phyloP scores from a whole-genome alignment of 2,797 vertebrate genomes.

The Urophycis tenuis region DNA sequence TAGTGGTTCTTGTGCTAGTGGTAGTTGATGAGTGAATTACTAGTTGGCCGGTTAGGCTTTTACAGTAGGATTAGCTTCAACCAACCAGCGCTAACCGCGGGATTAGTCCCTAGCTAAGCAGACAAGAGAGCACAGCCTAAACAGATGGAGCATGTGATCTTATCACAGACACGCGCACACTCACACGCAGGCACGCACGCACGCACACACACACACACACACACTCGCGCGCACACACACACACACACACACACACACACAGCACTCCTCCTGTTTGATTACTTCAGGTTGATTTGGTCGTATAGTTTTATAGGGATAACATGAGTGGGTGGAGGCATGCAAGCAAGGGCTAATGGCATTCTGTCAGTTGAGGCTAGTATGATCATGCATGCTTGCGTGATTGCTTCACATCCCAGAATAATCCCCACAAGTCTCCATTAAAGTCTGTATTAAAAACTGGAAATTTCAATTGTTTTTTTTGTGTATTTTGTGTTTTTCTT shows the following conservation, averaged over 20 bases:
- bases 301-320: background rate
- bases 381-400: too few species aligned
- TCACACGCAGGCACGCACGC: too few species aligned
- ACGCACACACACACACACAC: background rate
- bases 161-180: background rate
- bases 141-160: background rate
- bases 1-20: too few species aligned
- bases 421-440: too few species aligned
- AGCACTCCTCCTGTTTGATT: background rate
- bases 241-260: background rate
- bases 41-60: background rate
- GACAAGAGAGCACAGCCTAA: background rate
- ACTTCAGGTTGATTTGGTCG: background rate
- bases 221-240: background rate
- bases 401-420: background rate
- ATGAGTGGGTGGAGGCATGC: too few species aligned
- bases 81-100: background rate
- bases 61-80: background rate
- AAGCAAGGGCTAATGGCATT: background rate
- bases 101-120: background rate
- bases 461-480: too few species aligned
- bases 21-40: background rate
- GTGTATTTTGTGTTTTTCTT: background rate
- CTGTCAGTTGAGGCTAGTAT: too few species aligned
- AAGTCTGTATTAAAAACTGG: too few species aligned